Base-by-base conservation (phyloP, 2,888 invertebrate species). In the Elegia similella region DNA sequence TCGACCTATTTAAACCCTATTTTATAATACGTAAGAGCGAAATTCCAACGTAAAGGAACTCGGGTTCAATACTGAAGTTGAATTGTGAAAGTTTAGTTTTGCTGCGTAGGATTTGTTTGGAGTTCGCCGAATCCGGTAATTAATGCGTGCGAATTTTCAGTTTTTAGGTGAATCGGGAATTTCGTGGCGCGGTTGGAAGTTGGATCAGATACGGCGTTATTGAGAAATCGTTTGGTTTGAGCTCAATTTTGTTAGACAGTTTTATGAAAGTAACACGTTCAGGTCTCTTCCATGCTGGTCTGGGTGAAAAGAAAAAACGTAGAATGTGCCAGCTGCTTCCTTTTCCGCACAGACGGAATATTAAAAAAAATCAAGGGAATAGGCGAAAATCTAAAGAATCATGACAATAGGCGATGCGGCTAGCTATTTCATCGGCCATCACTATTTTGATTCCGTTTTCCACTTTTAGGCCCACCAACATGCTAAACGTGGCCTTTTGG, bases 1-100 rank as follows among this genome's bases (percentile, higher is more conserved):
- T 13, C 12, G 16, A 15, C 42, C 23, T 16, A 34, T 15, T 42
- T 48, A 32, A 48, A 38, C 42, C 30, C 16, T 56, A 56, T 50
- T 48, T 47, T 30, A 15, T 30, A 13, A 42, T 38, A 0, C 3
- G 60, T 75, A 82, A 71, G 72, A 72, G 71, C 58, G 56, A 72
- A 59, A 72, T 75, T 78, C 34, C 65, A 48, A 43, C 63, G 62
- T 42, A 59, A 44, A 53, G 55, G 56, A 63, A 67, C 66, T 68
- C 66, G 67, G 74, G 79, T 82, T 82, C 82, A 81, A 89, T 83
- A 79, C 82, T 78, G 78, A 87, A 89, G 87, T 88, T 86, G 86
- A 82, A 85, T 83, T 82, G 84, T 83, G 84, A 87, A 89, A 88
- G 85, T 88, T 86, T 66, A 69, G 75, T 73, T 80, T 79, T 73